These are phyloP conservation scores for Drosophila punjabiensis DNA, from an alignment of 1,140 invertebrate species.

Conservation along the genomic window DNA sequence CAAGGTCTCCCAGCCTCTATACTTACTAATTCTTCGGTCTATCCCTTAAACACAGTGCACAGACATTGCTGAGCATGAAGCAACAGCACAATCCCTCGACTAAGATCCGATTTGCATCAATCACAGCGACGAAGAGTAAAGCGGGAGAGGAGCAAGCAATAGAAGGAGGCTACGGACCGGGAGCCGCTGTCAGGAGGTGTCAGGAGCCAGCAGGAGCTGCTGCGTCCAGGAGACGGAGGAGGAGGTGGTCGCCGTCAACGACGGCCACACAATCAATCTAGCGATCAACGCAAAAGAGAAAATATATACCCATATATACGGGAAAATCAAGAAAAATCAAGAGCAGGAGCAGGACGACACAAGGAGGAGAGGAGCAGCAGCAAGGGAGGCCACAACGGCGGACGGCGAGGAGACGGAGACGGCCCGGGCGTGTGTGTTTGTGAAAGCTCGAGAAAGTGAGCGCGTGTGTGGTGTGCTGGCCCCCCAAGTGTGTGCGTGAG, in stretches of 20 bases:
- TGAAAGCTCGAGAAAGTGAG: conserved; percentile 22
- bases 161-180: conserved; percentile 25
- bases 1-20: neutral
- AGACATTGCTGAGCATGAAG: conserved; percentile 60
- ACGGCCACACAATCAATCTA: conserved; percentile 28
- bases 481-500: conserved; percentile 22
- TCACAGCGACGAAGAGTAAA: conserved; percentile 10
- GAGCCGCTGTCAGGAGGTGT: conserved; percentile 23
- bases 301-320: neutral
- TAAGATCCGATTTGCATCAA: conserved; percentile 28
- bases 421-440: conserved; percentile 73
- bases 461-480: conserved; percentile 35
- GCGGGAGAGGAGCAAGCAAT: conserved; percentile 12
- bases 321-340: neutral
- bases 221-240: conserved; percentile 30
- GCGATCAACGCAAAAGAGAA: conserved; percentile 10
- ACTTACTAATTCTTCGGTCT: neutral
- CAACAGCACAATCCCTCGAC: conserved; percentile 46
- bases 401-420: conserved; percentile 62
- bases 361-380: conserved; percentile 28
- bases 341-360: conserved; percentile 8
- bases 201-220: conserved; percentile 34
- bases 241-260: conserved; percentile 29
- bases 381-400: conserved; percentile 17
- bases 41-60: neutral